A percentile compares a stretch with the other conserved stretches of the same genome.
These are phyloP conservation scores for Cinclus mexicanus DNA, from an alignment of 2,113 vertebrate genomes.

Conservation along the genomic window DNA sequence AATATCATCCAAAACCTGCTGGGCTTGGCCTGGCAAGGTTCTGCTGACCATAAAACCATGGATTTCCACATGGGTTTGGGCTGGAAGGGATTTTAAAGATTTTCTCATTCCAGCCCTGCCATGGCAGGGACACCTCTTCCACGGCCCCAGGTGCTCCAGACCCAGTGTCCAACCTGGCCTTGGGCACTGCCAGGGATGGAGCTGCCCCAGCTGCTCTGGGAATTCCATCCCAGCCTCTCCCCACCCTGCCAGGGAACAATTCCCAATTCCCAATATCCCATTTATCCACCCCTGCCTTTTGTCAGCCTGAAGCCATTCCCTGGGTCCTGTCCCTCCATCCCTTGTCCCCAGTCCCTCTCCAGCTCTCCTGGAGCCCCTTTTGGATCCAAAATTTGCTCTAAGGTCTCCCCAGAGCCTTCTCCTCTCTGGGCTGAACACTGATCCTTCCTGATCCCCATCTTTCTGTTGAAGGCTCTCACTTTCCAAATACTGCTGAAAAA, in stretches of 20 bases:
- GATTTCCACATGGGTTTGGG: background rate
- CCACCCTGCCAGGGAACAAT: background rate
- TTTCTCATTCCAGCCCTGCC: background rate
- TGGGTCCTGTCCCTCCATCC: background rate
- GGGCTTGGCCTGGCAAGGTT: background rate
- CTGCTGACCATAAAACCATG: background rate
- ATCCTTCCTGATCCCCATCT: background rate
- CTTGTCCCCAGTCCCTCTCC: background rate
- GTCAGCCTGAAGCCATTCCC: background rate
- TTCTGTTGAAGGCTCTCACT: background rate
- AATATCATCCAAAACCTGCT: background rate
- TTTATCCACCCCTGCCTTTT: fast-evolving
- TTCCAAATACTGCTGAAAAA: background rate
- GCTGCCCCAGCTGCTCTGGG: background rate
- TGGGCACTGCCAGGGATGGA: background rate
- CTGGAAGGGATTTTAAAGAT: background rate
- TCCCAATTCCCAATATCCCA: background rate
- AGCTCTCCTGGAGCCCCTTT: background rate
- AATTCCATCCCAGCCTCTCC: fast-evolving
- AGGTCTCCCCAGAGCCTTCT: background rate
- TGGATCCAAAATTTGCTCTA: background rate
- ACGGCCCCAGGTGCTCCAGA: background rate
- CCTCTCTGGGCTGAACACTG: background rate
- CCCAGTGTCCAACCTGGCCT: background rate
- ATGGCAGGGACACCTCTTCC: background rate